Evolutionary conservation across 2,888 invertebrate species (phyloP).

Genomic region (Drosophila leonis): DNA sequence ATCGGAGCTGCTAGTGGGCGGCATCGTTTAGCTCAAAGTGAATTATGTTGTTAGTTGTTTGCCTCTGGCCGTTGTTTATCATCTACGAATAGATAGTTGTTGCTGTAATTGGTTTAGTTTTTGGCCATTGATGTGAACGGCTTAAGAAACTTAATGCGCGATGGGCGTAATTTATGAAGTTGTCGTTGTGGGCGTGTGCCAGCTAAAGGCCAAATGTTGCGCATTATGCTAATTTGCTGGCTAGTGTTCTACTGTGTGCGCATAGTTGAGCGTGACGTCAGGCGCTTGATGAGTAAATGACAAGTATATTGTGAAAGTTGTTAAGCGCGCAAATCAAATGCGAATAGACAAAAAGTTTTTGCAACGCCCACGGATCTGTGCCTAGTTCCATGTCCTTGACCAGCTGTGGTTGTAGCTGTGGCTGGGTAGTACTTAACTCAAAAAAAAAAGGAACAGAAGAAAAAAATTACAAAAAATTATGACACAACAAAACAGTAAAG

Average conservation of each 20-base stretch:
- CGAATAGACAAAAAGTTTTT: conserved; percentile 16
- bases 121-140: conserved; percentile 62
- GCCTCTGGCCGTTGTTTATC: conserved; percentile 25
- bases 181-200: conserved; percentile 24
- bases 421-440: conserved; percentile 11
- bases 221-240: conserved; percentile 61
- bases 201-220: conserved; percentile 33
- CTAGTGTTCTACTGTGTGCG: conserved; percentile 33
- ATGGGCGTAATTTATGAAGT: conserved; percentile 70
- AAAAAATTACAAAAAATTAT: conserved; percentile 36
- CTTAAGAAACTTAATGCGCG: conserved; percentile 29
- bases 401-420: not conserved
- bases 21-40: conserved; percentile 50
- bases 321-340: conserved; percentile 40
- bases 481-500: conserved; percentile 60
- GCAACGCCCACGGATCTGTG: conserved; percentile 16
- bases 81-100: conserved; percentile 26
- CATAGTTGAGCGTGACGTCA: conserved; percentile 52
- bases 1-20: conserved; percentile 1
- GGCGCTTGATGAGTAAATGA: conserved; percentile 45
- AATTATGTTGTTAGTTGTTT: conserved; percentile 64
- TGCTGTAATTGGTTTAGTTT: conserved; percentile 67
- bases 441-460: conserved; percentile 13
- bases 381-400: conserved; percentile 28
- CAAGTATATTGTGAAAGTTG: conserved; percentile 48